Conservation (phyloP, 2,888 invertebrate genomes). For the Acholoe squamosa region DNA sequence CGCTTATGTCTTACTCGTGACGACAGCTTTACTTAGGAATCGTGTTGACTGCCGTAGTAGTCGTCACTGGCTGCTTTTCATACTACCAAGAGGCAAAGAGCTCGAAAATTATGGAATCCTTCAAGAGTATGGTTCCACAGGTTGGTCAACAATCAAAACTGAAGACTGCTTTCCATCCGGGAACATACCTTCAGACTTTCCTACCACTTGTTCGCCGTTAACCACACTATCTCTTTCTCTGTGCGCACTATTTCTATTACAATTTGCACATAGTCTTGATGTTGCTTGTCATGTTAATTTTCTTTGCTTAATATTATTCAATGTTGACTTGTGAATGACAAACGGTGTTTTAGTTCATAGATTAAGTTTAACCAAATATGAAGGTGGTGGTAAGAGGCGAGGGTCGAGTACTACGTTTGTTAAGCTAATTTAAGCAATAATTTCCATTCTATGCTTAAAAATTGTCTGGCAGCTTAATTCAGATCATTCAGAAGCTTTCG, state of each 20-base stretch:
- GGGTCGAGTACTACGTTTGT: too few species aligned
- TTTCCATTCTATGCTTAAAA: background rate
- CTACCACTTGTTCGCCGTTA: background rate
- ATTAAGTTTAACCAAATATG: too few species aligned
- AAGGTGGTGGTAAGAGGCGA: too few species aligned
- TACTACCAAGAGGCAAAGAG: constrained; percentile 99
- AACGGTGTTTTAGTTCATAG: too few species aligned
- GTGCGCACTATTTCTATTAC: background rate
- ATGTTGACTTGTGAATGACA: too few species aligned
- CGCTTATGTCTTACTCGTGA: too few species aligned
- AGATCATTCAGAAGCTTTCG: background rate
- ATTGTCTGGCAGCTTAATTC: background rate
- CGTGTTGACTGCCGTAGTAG: constrained; percentile 97
- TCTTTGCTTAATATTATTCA: background rate
- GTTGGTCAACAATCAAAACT: constrained; percentile 57
- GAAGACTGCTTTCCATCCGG: too few species aligned
- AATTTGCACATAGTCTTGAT: background rate
- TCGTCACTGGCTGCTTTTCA: constrained; percentile 99
- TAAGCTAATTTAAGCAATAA: background rate
- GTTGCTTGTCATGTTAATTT: background rate
- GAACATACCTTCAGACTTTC: background rate
- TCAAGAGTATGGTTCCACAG: constrained; percentile 96
- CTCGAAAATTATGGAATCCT: constrained; percentile 97
- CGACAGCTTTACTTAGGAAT: constrained; percentile 89
- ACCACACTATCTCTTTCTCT: background rate